A percentile compares a stretch with the other conserved stretches of the same genome.
Conservation (phyloP, 2,888 invertebrate genomes). For the Xylota sylvarum region DNA sequence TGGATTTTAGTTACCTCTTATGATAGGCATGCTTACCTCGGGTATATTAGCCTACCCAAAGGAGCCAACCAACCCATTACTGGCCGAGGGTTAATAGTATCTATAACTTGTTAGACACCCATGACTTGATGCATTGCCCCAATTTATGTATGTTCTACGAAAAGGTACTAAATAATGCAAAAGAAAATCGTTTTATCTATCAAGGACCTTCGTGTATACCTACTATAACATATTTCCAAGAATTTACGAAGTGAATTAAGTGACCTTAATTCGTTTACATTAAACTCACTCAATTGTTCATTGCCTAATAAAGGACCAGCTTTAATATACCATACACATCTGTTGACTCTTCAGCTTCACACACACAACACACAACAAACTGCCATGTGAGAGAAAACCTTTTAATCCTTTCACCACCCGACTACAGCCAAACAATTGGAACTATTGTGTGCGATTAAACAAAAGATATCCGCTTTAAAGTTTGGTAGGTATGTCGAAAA, state of each 20-base stretch:
- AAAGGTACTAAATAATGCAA: too few species aligned
- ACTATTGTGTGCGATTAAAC: conserved; percentile 50
- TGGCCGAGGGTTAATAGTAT: too few species aligned
- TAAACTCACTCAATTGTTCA: conserved; percentile 4
- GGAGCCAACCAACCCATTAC: too few species aligned
- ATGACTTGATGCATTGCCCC: too few species aligned
- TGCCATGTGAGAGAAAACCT: neutral
- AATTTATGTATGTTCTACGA: too few species aligned
- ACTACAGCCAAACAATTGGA: conserved; percentile 11
- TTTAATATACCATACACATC: conserved; percentile 14
- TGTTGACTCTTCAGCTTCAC: conserved; percentile 34
- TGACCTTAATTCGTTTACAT: conserved; percentile 17
- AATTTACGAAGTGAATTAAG: neutral
- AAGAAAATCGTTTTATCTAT: neutral
- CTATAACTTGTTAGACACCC: too few species aligned
- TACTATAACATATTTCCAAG: neutral
- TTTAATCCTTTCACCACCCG: neutral
- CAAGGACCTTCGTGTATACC: neutral
- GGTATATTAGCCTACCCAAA: too few species aligned
- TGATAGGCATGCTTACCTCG: too few species aligned
- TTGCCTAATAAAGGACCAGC: conserved; percentile 8
- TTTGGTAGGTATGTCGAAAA: conserved; percentile 24
- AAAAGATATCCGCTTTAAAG: conserved; percentile 35
- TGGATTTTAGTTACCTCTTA: too few species aligned
- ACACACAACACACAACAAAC: neutral